Evolutionary conservation across 1,140 invertebrate genomes (phyloP), one percentile per base, ranked within the genome.

Genomic region (Listronotus oregonensis): DNA sequence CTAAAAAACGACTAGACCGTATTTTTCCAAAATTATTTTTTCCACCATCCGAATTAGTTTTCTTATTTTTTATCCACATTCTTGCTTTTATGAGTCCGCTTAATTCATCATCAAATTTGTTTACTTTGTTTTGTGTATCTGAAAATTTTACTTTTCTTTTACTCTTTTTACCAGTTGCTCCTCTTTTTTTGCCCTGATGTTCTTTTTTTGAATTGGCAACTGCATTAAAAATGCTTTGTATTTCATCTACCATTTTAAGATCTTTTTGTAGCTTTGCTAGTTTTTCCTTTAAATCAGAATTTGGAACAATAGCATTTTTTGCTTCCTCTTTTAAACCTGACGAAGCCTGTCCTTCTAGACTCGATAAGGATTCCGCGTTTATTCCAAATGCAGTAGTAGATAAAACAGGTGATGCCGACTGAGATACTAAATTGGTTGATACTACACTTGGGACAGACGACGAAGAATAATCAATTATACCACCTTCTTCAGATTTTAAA

Each of bases 181-280:
- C 51, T 54, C 51, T 57, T 63, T 51, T 62, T 42, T 60, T 44
- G 27, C 43, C 59, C 14, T 9, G 21, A n/a, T 51, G 40, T 4
- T 34, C 32, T 46, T 62, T 62, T 40, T 39, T 51, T 4, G 9
- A 4, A 11, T 18, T 51, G 2, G 50, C 61, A 1, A 61, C 52
- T 14, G 55, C 31, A 47, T 58, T 49, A 21, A 70, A 55, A 12
- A 67, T 70, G 21, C 50, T 64, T 56, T 70, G 68, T 34, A 70
- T 63, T 64, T 70, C 68, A 46, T 64, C 43, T 9, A 70, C 65
- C 55, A 70, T 40, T 60, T 68, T 57, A 9, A 70, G 43, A 15
- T 70, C 62, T 63, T 65, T 68, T 47, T 65, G 31, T 12, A 70
- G 47, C 50, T 62, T 67, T 34, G 27, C 42, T 1, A 70, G 17